Evolutionary conservation across 2,797 vertebrate genomes (phyloP).

Genomic region (Amblyraja radiata): DNA sequence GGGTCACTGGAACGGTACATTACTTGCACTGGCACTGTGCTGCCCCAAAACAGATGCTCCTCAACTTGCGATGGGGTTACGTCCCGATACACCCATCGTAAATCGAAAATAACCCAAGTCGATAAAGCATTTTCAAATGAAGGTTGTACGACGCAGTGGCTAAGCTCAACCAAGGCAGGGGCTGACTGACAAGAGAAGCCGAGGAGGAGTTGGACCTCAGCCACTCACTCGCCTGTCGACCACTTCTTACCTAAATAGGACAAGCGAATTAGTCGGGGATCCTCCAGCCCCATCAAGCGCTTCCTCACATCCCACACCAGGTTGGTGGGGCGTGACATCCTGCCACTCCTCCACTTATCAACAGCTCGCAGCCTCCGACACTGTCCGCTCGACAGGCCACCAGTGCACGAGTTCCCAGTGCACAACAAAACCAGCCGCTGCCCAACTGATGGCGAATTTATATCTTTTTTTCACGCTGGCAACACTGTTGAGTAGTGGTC

Average conservation of each 20-base stretch:
- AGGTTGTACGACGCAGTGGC: too few species aligned
- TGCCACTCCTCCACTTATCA: background rate
- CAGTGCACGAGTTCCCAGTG: background rate
- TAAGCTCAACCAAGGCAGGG: background rate
- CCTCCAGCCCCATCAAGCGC: constrained; percentile 79
- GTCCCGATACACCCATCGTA: too few species aligned
- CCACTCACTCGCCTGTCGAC: background rate
- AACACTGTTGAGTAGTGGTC: too few species aligned
- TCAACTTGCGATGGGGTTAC: too few species aligned
- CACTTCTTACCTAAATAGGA: constrained; percentile 84
- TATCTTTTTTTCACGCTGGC: background rate
- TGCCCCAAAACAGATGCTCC: too few species aligned
- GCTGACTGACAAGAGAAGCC: background rate
- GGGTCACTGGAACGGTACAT: too few species aligned
- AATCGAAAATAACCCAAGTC: too few species aligned
- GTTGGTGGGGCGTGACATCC: constrained; percentile 83
- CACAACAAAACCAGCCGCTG: background rate
- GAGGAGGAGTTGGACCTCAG: background rate
- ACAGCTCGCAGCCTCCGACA: background rate
- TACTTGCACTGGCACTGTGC: too few species aligned
- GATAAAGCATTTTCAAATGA: background rate
- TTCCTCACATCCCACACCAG: constrained; percentile 95
- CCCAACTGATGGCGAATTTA: background rate
- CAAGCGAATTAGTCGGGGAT: constrained; percentile 78
- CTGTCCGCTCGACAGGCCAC: background rate